Base-by-base conservation (phyloP, 2,113 vertebrate species). In the Cygnus atratus region DNA sequence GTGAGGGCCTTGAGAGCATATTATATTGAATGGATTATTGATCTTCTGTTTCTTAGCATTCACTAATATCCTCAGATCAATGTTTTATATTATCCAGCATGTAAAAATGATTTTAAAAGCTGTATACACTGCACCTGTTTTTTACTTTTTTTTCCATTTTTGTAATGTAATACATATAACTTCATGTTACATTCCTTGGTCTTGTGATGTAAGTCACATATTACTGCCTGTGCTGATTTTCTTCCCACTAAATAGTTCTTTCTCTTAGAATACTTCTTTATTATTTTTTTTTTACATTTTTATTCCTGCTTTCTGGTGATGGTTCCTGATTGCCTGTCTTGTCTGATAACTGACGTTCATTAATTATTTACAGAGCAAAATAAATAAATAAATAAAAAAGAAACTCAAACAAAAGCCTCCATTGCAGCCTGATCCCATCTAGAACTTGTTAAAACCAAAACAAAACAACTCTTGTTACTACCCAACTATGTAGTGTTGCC, bases 281-380 rank as follows among this genome's bases (percentile, higher is more conserved):
- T 88, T 44, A 41, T 93, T 96, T 97, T n/a, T 96, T 84, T 96
- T 97, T 96, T 91, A 94, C 75, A 92, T 98, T 98, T 96, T 97
- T 97, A 97, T 97, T 98, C 97, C 97, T 98, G 98, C 98, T 99
- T 98, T 98, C 98, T 99, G 98, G 99, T 99, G 99, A 99, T 98
- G 99, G 99, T 98, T 98, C 98, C 99, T 99, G 99, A 99, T 99
- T 99, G 99, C 99, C 99, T 99, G 99, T 99, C 98, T 99, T 99
- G 99, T 99, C 99, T 98, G 98, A 98, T 98, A 98, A 98, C 98
- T 98, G 98, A 97, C 95, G 97, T 97, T 94, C 96, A 95, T 96
- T 95, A 96, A 96, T 97, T 92, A 98, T 96, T 97, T 97, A 96
- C 97, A 97, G 97, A 98, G 97, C 90, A 97, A 97, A 96, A 94